Percentiles rank a stretch among this genome's conserved stretches.
phyloP scores from a whole-genome alignment of 2,113 vertebrate species.

The Tapirus terrestris region DNA sequence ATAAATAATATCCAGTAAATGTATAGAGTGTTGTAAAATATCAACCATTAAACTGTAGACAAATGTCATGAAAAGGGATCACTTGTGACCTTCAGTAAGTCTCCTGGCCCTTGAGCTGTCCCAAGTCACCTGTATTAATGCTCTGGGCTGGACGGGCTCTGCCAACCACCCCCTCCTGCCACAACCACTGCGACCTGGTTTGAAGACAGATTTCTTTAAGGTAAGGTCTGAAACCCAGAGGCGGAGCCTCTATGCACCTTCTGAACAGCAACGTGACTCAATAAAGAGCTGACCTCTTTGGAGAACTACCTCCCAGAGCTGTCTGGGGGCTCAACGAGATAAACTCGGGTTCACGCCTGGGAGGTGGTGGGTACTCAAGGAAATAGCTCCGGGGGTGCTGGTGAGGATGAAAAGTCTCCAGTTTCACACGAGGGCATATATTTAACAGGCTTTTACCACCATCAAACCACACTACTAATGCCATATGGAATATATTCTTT shows the following conservation, averaged over 20 bases:
- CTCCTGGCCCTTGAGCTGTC: accelerated
- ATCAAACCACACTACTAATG: accelerated
- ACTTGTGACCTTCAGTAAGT: accelerated
- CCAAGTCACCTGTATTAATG: accelerated
- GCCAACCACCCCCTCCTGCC: not conserved
- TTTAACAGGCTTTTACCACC: not conserved
- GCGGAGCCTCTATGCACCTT: accelerated
- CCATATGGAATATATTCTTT: accelerated
- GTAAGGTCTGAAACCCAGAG: accelerated
- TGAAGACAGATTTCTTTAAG: not conserved
- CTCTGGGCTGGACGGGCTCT: accelerated
- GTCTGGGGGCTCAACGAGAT: not conserved
- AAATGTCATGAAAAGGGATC: not conserved
- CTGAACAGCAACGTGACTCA: not conserved
- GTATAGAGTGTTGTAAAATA: not conserved
- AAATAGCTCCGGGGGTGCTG: accelerated
- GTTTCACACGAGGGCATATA: accelerated
- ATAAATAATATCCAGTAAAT: accelerated
- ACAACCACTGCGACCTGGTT: accelerated
- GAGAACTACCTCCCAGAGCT: not conserved
- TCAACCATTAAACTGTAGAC: not conserved
- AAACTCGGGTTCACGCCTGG: accelerated
- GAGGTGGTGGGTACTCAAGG: accelerated
- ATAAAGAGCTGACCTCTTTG: accelerated
- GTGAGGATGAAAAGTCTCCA: accelerated